Evolutionary conservation across 1,140 invertebrate species (phyloP).

Genomic region (Aphidius ervi): DNA sequence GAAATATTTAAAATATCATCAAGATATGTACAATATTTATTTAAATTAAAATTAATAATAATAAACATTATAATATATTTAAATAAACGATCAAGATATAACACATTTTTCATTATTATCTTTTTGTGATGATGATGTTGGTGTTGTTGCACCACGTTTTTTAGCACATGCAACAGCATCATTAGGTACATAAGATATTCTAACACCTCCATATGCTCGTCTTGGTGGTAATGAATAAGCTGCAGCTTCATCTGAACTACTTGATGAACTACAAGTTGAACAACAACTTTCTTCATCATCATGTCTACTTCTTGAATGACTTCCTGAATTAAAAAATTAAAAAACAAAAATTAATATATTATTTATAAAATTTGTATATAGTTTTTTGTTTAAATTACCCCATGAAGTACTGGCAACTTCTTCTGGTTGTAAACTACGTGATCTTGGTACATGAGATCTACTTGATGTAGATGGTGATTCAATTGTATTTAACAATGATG

Average conservation of each 20-base stretch:
- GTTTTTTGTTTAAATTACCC: conserved; percentile 31
- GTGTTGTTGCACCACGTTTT: conserved; percentile 54
- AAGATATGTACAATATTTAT: too few relatives aligned
- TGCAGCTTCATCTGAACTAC: conserved; percentile 77
- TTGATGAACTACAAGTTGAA: conserved; percentile 81
- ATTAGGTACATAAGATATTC: conserved; percentile 86
- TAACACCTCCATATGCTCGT: conserved; percentile 77
- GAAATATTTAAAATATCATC: too few relatives aligned
- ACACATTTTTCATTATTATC: conserved; percentile 45
- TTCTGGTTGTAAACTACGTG: conserved; percentile 45
- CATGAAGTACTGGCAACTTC: conserved; percentile 50
- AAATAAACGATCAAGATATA: conserved; percentile 41
- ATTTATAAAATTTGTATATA: too few relatives aligned
- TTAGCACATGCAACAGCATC: conserved; percentile 77
- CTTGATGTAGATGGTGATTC: conserved; percentile 38
- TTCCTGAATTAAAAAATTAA: conserved; percentile 19
- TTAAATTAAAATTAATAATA: too few relatives aligned
- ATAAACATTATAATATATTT: neutral
- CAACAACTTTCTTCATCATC: conserved; percentile 76
- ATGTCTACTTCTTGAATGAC: conserved; percentile 41
- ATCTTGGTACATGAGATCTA: conserved; percentile 39
- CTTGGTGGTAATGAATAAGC: conserved; percentile 77
- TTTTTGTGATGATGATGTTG: conserved; percentile 39
- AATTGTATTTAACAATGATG: conserved; percentile 26
- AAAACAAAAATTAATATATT: too few relatives aligned